Conservation (phyloP, 2,888 invertebrate species). For the Melangyna quadrimaculata region DNA sequence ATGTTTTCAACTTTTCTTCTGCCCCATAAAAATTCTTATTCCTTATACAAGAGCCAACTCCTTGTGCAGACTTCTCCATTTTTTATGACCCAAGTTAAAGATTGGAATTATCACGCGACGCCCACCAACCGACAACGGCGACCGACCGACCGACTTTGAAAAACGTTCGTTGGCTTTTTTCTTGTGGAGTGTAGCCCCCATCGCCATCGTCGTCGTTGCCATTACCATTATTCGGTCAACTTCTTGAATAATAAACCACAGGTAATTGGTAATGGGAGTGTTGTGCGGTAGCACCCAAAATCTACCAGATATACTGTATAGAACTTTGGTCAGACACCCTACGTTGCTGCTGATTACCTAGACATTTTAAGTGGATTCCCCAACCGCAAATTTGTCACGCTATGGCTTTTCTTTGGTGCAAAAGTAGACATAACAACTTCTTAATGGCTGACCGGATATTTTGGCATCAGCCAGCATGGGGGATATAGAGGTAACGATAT, state of each 20-base stretch:
- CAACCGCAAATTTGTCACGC: conserved; percentile 36
- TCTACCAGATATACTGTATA: neutral
- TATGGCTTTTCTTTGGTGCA: conserved; percentile 8
- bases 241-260: conserved; percentile 49
- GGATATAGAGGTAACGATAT: neutral
- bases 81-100: conserved; percentile 2
- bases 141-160: too few species aligned
- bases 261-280: conserved; percentile 31
- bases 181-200: neutral
- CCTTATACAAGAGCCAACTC: neutral
- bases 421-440: conserved; percentile 23
- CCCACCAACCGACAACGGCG: too few species aligned
- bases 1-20: conserved; percentile 9
- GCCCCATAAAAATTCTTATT: neutral
- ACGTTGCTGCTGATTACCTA: conserved; percentile 14
- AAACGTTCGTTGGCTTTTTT: neutral
- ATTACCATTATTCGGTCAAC: conserved; percentile 25
- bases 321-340: conserved; percentile 20
- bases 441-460: conserved; percentile 1
- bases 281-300: conserved; percentile 21
- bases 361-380: conserved; percentile 36
- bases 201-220: neutral
- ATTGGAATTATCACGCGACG: conserved; percentile 33
- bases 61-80: neutral
- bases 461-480: conserved; percentile 6